Evolutionary conservation across 1,140 invertebrate genomes (phyloP).

Genomic region (Ostrea edulis): DNA sequence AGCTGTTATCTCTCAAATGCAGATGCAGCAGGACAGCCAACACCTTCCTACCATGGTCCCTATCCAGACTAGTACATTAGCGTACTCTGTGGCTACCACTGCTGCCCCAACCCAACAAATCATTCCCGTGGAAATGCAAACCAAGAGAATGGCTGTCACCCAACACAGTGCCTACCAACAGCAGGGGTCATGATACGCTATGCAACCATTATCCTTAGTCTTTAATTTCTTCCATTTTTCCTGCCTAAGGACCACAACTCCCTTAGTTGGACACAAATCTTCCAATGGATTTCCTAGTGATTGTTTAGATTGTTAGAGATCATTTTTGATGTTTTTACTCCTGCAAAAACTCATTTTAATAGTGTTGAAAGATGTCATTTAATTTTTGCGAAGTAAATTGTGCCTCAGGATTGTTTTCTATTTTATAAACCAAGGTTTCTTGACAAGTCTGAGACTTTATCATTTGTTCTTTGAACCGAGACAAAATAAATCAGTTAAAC

Average conservation of each 20-base stretch:
- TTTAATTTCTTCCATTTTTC: slow-evolving; percentile 24
- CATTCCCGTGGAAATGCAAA: slow-evolving; percentile 49
- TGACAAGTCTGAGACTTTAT: background rate
- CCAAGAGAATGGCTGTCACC: slow-evolving; percentile 50
- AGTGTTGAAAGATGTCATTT: no score
- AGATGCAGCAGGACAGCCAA: slow-evolving; percentile 48
- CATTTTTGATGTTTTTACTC: slow-evolving; percentile 20
- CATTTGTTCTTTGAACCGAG: background rate
- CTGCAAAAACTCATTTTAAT: background rate
- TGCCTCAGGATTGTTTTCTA: no score
- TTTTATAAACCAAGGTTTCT: background rate
- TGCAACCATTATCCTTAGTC: background rate
- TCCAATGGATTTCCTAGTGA: background rate
- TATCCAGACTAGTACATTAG: slow-evolving; percentile 46
- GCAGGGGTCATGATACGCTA: slow-evolving; percentile 27
- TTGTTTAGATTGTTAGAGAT: background rate
- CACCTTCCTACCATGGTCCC: slow-evolving; percentile 57
- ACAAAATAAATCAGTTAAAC: background rate
- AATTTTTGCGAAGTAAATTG: no score
- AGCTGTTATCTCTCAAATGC: slow-evolving; percentile 52
- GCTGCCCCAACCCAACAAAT: slow-evolving; percentile 41
- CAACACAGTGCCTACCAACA: slow-evolving; percentile 55
- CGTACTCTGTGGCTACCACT: slow-evolving; percentile 43
- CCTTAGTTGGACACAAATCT: background rate
- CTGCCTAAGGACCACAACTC: slow-evolving; percentile 20